Evolutionary conservation across 2,888 invertebrate genomes (phyloP), one percentile per base, ranked within the genome.

Genomic region (Protophormia terraenovae): DNA sequence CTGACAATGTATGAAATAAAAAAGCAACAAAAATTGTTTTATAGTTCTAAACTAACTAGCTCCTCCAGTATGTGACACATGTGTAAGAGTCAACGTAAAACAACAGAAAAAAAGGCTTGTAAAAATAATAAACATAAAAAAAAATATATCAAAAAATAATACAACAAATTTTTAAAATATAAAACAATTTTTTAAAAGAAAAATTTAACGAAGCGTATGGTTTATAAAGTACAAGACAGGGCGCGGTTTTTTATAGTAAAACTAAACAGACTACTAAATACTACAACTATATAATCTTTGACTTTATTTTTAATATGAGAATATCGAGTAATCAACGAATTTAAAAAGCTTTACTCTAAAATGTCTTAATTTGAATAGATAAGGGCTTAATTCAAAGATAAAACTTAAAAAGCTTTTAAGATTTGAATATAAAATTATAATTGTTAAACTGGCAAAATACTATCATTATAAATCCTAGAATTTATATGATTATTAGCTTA

Each of bases 31-130:
- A 35, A 53, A 14, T 22, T 75, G 38, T 78, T 85, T 85, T 69
- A 69, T 67, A 67, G 41, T 60, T 72, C 45, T 78, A 19, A 41
- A 16, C 12, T n/a, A n/a, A n/a, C n/a, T n/a, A 24, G 64, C 41
- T 53, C 10, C 55, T 75, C 29, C 55, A 71, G 78, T n/a, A n/a
- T n/a, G n/a, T 85, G 85, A 82, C 85, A 85, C 78, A 85, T 85
- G 85, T 85, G 64, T 64, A 38, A 73, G 45, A 73, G 72, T 47
- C 50, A 79, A 79, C 62, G 71, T 32, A n/a, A 2, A 55, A 24
- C 6, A 60, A 60, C 5, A 53, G 2, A 69, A 69, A 60, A 81
- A 60, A 77, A 64, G 45, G 71, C 71, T 72, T 66, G 62, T 53
- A 69, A 69, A 75, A 62, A 75, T 47, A 27, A 29, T 16, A 67